Base-by-base conservation (phyloP, 2,888 invertebrate genomes). In the Brachyptera putata region DNA sequence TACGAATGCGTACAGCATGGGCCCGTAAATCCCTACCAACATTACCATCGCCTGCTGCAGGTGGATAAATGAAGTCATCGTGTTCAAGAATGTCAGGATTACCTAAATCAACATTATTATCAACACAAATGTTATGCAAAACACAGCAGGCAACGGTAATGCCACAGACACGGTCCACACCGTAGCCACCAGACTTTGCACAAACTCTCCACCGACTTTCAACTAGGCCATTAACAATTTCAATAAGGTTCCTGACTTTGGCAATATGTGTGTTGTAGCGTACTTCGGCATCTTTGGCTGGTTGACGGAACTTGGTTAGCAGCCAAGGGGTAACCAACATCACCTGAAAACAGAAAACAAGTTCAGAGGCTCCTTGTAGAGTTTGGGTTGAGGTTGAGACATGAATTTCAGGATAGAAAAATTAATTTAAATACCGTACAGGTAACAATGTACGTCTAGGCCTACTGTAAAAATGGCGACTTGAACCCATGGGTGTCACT, bases 141-240 rank as follows among this genome's bases (percentile, higher is more conserved):
- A 43, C 43, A 21, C 43, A 43, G 11, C 43, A 43, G 21, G 43
- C 43, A n/a, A 43, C 16, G 3, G 43, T 43, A 18, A 43, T 43
- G 18, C 43, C 43, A 18, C 43, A 43, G 3, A 43, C 49, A 24
- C 26, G 13, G n/a, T 13, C 25, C 22, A 16, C 49, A 24, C 25
- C 11, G 25, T 49, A 49, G 3, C n/a, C n/a, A 49, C 49, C 49
- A 49, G n/a, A n/a, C n/a, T n/a, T n/a, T n/a, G n/a, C 24, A 7
- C 22, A 11, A 25, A 49, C 25, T 26, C 49, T 49, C 49, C 49
- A 49, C 13, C 49, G 49, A 24, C 49, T 49, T 21, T 43, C n/a
- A n/a, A 18, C 16, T 43, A 2, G 18, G 18, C 43, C 43, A 11
- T 43, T 43, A 11, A 43, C 43, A 43, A 16, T 43, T 21, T 43